phyloP scores from a whole-genome alignment of 2,888 invertebrate species.

The Colletes collaris region DNA sequence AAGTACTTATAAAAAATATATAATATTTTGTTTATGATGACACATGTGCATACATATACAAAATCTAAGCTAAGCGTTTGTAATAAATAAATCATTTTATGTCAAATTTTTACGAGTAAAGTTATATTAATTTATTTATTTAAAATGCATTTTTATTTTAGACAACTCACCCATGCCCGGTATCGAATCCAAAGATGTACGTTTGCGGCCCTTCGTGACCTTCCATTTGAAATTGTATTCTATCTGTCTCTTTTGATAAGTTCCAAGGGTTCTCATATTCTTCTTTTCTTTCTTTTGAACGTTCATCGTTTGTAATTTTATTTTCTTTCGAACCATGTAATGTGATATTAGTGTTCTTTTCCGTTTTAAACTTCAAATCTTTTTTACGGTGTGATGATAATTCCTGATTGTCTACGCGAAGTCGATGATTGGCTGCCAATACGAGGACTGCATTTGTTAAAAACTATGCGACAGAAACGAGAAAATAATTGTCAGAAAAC shows the following conservation, averaged over 20 bases:
- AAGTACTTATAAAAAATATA: background rate
- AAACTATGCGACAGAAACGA: conserved; percentile 10
- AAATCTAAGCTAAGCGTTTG: conserved; percentile 4
- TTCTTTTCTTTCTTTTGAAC: background rate
- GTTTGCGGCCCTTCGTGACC: conserved; percentile 92
- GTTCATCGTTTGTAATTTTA: background rate
- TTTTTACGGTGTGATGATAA: background rate
- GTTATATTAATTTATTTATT: background rate
- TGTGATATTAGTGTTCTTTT: background rate
- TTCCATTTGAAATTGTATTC: conserved; percentile 91
- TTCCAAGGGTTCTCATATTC: conserved; percentile 37
- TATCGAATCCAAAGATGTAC: conserved; percentile 93
- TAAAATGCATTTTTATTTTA: conserved; percentile 13
- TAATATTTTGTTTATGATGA: background rate
- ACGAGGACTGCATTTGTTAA: conserved; percentile 14
- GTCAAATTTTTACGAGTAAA: background rate
- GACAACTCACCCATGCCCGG: conserved; percentile 89
- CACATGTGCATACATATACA: too few species aligned
- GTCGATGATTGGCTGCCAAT: conserved; percentile 20
- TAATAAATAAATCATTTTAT: conserved; percentile 43
- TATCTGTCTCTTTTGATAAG: conserved; percentile 79
- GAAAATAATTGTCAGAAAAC: background rate
- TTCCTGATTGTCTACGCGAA: conserved; percentile 56
- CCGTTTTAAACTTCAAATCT: background rate
- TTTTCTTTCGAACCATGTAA: background rate